Evolutionary conservation across 2,113 vertebrate species (phyloP).

Genomic region (Coturnix japonica): DNA sequence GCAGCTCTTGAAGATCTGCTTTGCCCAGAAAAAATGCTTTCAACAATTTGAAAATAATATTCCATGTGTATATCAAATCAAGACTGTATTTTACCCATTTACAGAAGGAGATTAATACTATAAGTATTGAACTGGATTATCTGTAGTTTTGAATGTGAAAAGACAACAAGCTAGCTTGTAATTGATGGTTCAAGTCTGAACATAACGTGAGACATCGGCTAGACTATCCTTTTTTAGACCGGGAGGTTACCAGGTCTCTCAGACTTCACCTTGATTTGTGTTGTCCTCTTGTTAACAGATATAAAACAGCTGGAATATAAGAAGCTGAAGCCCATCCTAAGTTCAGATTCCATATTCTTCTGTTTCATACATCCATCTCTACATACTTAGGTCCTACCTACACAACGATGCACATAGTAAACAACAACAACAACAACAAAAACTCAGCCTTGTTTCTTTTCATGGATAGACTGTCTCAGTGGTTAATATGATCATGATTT

Average conservation of each 20-base stretch:
- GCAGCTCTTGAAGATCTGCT: neutral
- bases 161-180: neutral
- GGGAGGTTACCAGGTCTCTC: neutral
- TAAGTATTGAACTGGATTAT: neutral
- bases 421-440: neutral
- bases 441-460: neutral
- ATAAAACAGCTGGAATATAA: neutral
- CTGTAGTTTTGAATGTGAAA: neutral
- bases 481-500: neutral
- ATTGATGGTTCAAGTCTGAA: neutral
- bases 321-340: neutral
- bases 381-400: neutral
- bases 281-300: neutral
- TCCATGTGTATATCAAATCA: neutral
- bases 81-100: neutral
- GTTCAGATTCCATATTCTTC: neutral
- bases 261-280: neutral
- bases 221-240: neutral
- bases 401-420: neutral
- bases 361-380: neutral
- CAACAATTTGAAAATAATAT: neutral
- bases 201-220: neutral
- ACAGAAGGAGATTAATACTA: neutral
- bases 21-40: neutral
- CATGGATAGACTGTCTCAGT: neutral